Percentiles rank a stretch among this genome's conserved stretches.
These are phyloP conservation scores for Volucella bombylans DNA, from an alignment of 2,888 invertebrate species.

Conservation along the genomic window DNA sequence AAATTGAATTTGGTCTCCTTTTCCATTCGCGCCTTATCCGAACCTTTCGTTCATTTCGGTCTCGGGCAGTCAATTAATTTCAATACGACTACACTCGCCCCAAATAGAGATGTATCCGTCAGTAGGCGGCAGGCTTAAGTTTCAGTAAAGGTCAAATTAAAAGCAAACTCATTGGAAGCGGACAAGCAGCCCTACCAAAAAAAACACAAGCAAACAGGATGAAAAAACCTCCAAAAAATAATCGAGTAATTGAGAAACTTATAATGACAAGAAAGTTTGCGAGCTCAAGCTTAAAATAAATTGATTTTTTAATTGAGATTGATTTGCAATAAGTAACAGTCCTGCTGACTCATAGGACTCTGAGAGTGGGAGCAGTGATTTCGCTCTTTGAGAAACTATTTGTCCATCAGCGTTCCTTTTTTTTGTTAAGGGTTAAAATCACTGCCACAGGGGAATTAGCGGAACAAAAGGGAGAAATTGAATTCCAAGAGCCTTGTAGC, in stretches of 20 bases:
- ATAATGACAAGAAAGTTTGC: conserved; percentile 60
- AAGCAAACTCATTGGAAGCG: conserved; percentile 25
- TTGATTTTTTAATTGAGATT: conserved; percentile 64
- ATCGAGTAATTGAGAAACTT: conserved; percentile 63
- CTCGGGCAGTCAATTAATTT: not conserved
- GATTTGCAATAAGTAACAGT: conserved; percentile 41
- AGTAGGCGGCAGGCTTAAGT: not conserved
- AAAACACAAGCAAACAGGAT: not conserved
- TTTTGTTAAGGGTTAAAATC: too few species aligned
- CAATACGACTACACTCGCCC: not conserved
- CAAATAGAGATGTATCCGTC: too few species aligned
- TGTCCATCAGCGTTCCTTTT: not conserved
- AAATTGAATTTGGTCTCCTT: conserved; percentile 33
- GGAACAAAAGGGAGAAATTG: too few species aligned
- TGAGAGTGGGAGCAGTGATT: not conserved
- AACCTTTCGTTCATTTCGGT: conserved; percentile 13
- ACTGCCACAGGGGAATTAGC: too few species aligned
- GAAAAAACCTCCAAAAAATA: conserved; percentile 30
- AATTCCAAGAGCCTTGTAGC: too few species aligned
- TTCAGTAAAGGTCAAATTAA: conserved; percentile 38
- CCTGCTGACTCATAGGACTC: not conserved
- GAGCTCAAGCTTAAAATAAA: conserved; percentile 52
- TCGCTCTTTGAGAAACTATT: conserved; percentile 16
- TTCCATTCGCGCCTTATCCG: not conserved
- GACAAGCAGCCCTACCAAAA: not conserved